A percentile compares a stretch with the other conserved stretches of the same genome.
Conservation (phyloP, 2,888 invertebrate species). For the Pharmacophagus antenor region DNA sequence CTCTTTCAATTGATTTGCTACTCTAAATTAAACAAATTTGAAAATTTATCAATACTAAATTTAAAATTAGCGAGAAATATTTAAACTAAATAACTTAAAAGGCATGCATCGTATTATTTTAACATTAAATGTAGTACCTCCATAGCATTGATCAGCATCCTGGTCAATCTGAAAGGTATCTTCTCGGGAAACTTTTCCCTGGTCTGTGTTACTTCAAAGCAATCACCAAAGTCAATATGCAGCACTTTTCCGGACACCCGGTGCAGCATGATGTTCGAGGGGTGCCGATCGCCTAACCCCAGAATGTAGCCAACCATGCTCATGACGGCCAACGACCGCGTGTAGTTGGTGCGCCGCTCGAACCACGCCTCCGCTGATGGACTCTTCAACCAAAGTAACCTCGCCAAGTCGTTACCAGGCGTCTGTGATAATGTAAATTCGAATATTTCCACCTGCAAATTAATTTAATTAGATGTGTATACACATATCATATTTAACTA, state of each 20-base stretch:
- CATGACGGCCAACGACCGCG: slow-evolving; percentile 98
- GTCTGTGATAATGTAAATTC: slow-evolving; percentile 97
- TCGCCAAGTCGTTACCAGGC: slow-evolving; percentile 95
- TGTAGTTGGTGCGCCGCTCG: slow-evolving; percentile 98
- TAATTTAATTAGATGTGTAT: no score
- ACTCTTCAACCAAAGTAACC: slow-evolving; percentile 97
- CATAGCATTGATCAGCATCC: slow-evolving; percentile 99
- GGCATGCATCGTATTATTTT: no score
- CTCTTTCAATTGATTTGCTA: no score
- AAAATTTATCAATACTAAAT: no score
- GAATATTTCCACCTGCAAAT: slow-evolving; percentile 90
- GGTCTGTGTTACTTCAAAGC: slow-evolving; percentile 99
- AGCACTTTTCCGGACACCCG: slow-evolving; percentile 98
- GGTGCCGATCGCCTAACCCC: slow-evolving; percentile 98
- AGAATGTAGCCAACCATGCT: slow-evolving; percentile 99
- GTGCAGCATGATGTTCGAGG: slow-evolving; percentile 98
- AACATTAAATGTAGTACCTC: no score
- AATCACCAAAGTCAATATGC: slow-evolving; percentile 99
- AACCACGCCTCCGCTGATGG: slow-evolving; percentile 99
- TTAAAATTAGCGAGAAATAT: no score
- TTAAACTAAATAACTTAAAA: background rate
- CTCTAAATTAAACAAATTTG: no score
- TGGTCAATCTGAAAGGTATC: slow-evolving; percentile 97
- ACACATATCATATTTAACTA: no score
- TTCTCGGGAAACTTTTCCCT: slow-evolving; percentile 99